Conservation (phyloP, 2,888 invertebrate genomes). For the Cordylochernes scorpioides region DNA sequence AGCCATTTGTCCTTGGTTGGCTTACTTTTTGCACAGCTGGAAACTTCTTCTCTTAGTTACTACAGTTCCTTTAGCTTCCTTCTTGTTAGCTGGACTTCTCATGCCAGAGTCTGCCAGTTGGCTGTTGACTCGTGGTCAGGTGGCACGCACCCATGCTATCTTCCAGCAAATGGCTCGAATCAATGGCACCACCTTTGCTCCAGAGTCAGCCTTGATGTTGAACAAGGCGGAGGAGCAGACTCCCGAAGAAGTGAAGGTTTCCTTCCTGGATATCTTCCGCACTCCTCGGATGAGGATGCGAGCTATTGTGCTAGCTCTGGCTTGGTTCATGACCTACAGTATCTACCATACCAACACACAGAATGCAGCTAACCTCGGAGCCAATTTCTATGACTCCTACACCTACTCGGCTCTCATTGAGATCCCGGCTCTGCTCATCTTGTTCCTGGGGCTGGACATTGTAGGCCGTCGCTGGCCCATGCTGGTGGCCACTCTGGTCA, state of each 20-base stretch:
- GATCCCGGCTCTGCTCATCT: slow-evolving; percentile 9
- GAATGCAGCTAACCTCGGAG: slow-evolving; percentile 13
- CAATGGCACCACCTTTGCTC: too few species aligned
- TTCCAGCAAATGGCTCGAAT: too few species aligned
- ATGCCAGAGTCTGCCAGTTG: too few species aligned
- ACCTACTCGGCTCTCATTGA: slow-evolving; percentile 13
- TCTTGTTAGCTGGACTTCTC: slow-evolving; percentile 8
- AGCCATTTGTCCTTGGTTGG: slow-evolving; percentile 13
- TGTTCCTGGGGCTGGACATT: slow-evolving; percentile 12
- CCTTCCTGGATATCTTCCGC: too few species aligned
- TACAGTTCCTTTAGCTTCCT: slow-evolving; percentile 9
- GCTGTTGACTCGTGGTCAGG: too few species aligned
- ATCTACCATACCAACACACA: slow-evolving; percentile 14
- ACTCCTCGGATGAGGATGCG: too few species aligned
- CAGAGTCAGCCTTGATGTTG: too few species aligned
- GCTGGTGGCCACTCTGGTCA: slow-evolving; percentile 46
- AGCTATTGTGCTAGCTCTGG: too few species aligned
- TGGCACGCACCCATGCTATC: too few species aligned
- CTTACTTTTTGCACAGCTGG: slow-evolving; percentile 12
- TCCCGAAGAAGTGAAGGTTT: too few species aligned
- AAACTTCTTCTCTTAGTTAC: slow-evolving; percentile 10
- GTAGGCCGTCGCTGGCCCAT: slow-evolving; percentile 13
- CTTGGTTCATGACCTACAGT: slow-evolving; percentile 11
- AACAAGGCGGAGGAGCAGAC: too few species aligned
- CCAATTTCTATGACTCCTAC: slow-evolving; percentile 13